Conservation (phyloP, 2,888 invertebrate species). For the Nysson spinosus region DNA sequence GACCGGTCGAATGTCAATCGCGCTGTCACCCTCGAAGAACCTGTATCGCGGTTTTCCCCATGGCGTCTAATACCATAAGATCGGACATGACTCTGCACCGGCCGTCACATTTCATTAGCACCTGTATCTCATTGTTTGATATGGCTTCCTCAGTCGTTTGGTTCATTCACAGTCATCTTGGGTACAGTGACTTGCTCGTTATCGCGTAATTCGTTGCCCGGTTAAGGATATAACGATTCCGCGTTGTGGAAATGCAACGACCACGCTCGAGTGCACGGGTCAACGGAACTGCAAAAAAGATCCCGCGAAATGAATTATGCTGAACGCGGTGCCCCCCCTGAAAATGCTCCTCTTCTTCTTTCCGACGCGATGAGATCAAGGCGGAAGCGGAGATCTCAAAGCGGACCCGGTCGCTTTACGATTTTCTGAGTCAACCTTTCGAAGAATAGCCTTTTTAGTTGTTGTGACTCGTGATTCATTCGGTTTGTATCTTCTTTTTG, state of each 20-base stretch:
- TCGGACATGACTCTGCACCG: slow-evolving; percentile 56
- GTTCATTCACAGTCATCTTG: slow-evolving; percentile 11
- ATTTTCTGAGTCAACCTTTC: too few relatives aligned
- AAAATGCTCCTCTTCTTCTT: neutral
- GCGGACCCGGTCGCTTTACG: neutral
- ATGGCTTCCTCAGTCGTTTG: slow-evolving; percentile 31
- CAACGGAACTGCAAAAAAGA: slow-evolving; percentile 3
- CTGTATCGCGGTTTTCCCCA: slow-evolving; percentile 33
- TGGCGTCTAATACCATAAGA: slow-evolving; percentile 39
- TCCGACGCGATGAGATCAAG: neutral
- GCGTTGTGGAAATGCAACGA: slow-evolving; percentile 18
- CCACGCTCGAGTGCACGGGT: slow-evolving; percentile 27
- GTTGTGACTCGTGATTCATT: too few relatives aligned
- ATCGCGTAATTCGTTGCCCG: slow-evolving; percentile 29
- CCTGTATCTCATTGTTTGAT: slow-evolving; percentile 51
- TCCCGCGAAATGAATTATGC: slow-evolving; percentile 24
- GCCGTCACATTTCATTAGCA: slow-evolving; percentile 66
- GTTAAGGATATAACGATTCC: slow-evolving; percentile 17
- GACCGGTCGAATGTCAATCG: slow-evolving; percentile 30
- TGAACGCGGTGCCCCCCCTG: neutral
- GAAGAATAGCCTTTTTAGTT: too few relatives aligned
- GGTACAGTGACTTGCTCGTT: slow-evolving; percentile 37
- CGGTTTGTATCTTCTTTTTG: too few relatives aligned
- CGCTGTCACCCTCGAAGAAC: slow-evolving; percentile 48
- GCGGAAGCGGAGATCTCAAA: neutral